Percentiles rank a stretch among this genome's conserved stretches.
Evolutionary conservation across 2,888 invertebrate genomes (phyloP).

Genomic region (Prenolepis imparis): DNA sequence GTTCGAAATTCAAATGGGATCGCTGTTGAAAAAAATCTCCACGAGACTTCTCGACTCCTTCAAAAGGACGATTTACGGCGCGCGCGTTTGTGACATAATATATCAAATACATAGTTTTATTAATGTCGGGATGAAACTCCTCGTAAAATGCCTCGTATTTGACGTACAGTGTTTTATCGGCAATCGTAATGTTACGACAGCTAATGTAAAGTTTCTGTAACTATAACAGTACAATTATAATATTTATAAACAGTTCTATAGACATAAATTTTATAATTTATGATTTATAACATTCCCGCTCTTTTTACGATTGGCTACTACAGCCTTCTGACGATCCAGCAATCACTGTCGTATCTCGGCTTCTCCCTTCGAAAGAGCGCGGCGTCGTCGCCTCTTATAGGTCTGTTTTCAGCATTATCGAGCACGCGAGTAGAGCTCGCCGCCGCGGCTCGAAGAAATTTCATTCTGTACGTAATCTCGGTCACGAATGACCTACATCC

Average conservation of each 20-base stretch:
- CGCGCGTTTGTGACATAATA: background rate
- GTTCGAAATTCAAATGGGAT: conserved; percentile 38
- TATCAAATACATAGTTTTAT: background rate
- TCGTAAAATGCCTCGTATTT: background rate
- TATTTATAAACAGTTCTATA: background rate
- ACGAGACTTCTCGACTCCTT: background rate
- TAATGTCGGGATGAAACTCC: background rate
- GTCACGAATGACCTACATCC: conserved; percentile 56
- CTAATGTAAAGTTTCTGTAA: background rate
- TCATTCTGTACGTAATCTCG: conserved; percentile 55
- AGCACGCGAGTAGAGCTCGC: conserved; percentile 29
- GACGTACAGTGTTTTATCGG: background rate
- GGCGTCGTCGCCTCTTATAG: conserved; percentile 8
- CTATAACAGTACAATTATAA: background rate
- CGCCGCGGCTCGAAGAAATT: conserved; percentile 46
- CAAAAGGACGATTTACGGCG: conserved; percentile 4
- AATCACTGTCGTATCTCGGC: background rate
- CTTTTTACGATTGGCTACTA: background rate
- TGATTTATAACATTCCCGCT: background rate
- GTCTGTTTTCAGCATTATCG: conserved; percentile 54
- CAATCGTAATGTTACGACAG: background rate
- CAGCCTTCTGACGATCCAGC: background rate
- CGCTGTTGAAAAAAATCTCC: background rate
- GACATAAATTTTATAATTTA: background rate
- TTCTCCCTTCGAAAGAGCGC: conserved; percentile 16